phyloP scores from a whole-genome alignment of 2,113 vertebrate genomes.

The Leucoraja erinaceus region DNA sequence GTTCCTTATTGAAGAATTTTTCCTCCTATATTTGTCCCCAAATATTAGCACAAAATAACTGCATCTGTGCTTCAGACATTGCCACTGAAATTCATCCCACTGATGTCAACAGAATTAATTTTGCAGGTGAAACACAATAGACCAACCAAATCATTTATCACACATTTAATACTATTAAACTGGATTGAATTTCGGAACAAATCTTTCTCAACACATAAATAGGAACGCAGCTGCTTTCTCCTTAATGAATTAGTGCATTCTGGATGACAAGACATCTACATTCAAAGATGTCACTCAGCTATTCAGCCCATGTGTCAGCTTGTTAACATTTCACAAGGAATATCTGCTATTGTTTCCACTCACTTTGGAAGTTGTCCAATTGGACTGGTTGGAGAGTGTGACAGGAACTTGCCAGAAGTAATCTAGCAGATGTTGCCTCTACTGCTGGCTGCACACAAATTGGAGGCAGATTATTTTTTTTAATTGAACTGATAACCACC shows the following conservation, averaged over 20 bases:
- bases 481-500: background rate
- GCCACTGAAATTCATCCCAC: too few species aligned
- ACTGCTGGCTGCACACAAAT: background rate
- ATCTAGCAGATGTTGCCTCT: background rate
- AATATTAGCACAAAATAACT: too few species aligned
- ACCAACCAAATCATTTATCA: background rate
- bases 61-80: too few species aligned
- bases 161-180: too few species aligned
- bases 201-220: background rate
- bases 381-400: background rate
- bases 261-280: background rate
- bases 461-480: background rate
- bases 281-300: background rate
- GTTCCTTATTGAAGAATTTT: too few species aligned
- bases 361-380: background rate
- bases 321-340: conserved; percentile 18
- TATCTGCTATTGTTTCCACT: background rate
- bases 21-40: too few species aligned
- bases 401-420: background rate
- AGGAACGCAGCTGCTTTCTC: background rate
- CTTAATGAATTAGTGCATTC: background rate
- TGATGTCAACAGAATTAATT: too few species aligned
- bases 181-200: too few species aligned
- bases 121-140: background rate
- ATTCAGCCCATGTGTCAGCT: conserved; percentile 3